A percentile compares a stretch with the other conserved stretches of the same genome.
phyloP scores from a whole-genome alignment of 2,113 vertebrate genomes.

The Ictalurus furcatus region DNA sequence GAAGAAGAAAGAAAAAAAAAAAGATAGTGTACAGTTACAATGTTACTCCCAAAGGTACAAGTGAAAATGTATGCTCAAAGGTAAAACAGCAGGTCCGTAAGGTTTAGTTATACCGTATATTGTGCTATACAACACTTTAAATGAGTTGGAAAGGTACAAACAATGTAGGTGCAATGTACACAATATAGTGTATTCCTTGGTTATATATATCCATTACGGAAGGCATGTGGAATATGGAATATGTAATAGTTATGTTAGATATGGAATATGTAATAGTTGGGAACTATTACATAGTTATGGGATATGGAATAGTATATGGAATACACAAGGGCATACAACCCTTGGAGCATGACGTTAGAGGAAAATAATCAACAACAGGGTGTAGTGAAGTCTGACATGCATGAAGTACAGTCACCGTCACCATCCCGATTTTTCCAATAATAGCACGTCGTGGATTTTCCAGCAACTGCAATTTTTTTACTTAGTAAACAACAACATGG shows the following conservation, averaged over 20 bases:
- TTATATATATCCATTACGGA: background rate
- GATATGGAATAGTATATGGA: too few relatives aligned
- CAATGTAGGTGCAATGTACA: background rate
- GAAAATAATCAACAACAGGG: background rate
- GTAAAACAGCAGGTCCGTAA: background rate
- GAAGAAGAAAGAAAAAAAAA: background rate
- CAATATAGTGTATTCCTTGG: background rate
- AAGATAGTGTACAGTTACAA: background rate
- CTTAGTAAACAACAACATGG: background rate
- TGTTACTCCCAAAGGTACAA: background rate
- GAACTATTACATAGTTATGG: too few relatives aligned
- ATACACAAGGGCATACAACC: background rate
- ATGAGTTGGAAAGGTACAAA: background rate
- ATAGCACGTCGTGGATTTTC: background rate
- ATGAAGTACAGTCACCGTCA: background rate
- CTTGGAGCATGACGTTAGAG: background rate
- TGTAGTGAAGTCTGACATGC: background rate
- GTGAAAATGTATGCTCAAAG: background rate
- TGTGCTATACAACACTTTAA: background rate
- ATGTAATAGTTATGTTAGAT: too few relatives aligned
- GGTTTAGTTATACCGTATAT: background rate
- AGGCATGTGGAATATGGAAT: too few relatives aligned
- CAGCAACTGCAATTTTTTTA: background rate
- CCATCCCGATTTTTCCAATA: background rate
- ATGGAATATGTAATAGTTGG: too few relatives aligned